Conservation (phyloP, 1,140 invertebrate genomes). For the Caenorhabditis latens region DNA sequence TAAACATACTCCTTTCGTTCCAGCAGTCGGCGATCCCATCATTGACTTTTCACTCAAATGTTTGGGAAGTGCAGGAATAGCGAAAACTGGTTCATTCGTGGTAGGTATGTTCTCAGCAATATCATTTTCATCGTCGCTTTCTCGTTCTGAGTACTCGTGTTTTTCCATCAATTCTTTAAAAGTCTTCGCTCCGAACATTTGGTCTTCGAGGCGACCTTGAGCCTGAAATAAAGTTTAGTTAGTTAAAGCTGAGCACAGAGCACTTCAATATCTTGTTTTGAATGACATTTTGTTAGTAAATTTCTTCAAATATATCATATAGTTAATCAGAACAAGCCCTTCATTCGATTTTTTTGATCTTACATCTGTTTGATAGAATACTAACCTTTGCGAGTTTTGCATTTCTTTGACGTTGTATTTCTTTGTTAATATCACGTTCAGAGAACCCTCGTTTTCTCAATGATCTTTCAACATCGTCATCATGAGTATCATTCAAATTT, state of each 20-base stretch:
- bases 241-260: too few species aligned
- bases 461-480: background rate
- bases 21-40: background rate
- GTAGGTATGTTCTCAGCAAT: background rate
- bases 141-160: slow-evolving; percentile 5
- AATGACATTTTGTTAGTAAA: too few species aligned
- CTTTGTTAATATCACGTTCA: background rate
- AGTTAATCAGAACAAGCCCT: too few species aligned
- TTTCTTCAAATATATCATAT: too few species aligned
- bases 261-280: too few species aligned
- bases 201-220: background rate
- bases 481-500: background rate
- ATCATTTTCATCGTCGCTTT: background rate
- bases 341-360: too few species aligned
- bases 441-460: slow-evolving; percentile 6
- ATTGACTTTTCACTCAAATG: slow-evolving; percentile 38
- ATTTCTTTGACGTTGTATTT: background rate
- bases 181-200: slow-evolving; percentile 6
- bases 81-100: background rate
- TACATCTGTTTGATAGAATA: background rate
- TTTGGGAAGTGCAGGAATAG: slow-evolving; percentile 1
- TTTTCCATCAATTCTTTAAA: background rate
- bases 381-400: background rate
- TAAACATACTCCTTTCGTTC: background rate
- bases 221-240: background rate